Base-by-base conservation (phyloP, 2,888 invertebrate species). In the Tricholauxania praeusta region DNA sequence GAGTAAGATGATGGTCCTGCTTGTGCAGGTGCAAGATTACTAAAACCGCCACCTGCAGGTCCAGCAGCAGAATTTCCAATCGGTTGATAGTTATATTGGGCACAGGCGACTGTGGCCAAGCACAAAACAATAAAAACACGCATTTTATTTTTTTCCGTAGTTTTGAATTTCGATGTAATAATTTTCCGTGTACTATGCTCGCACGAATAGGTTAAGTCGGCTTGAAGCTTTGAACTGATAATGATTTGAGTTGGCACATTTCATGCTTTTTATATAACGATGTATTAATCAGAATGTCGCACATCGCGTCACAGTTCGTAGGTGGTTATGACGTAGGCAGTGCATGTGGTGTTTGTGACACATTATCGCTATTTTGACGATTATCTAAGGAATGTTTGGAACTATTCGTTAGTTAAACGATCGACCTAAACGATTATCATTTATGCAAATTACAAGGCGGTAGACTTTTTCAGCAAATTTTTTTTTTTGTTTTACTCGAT, bases 61-160 rank as follows among this genome's bases (percentile, higher is more conserved):
- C 70, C 72, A 22, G 65, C 67, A 19, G 6, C 22, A 4, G 69
- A 69, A n/a, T 69, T 22, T 15, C 71, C 75, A 67, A 32, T 55
- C 8, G 67, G 67, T 66, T 75, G 72, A 14, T 52, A 39, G 10
- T 10, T 39, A 39, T 64, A 12, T 49, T 64, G 64, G 22, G 51
- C 64, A 22, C 17, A 28, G 22, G 51, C 51, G 0, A 51, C 51
- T 14, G 64, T 17, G 6, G 51, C 28, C 49, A 64, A 12, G 12
- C 51, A 48, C 62, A 48, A 71, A 14, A 83, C 82, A 74, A 83
- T 80, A 65, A 83, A 83, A 74, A 80, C 80, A 81, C 82, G 83
- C 83, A 83, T 83, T 57, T 81, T 79, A 74, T 72, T 78, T 74
- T 28, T 28, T 32, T 6, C 6, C 5, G 19, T 67, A 15, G 14